Base-by-base conservation (phyloP, 2,113 vertebrate genomes). In the Symphodus melops region DNA sequence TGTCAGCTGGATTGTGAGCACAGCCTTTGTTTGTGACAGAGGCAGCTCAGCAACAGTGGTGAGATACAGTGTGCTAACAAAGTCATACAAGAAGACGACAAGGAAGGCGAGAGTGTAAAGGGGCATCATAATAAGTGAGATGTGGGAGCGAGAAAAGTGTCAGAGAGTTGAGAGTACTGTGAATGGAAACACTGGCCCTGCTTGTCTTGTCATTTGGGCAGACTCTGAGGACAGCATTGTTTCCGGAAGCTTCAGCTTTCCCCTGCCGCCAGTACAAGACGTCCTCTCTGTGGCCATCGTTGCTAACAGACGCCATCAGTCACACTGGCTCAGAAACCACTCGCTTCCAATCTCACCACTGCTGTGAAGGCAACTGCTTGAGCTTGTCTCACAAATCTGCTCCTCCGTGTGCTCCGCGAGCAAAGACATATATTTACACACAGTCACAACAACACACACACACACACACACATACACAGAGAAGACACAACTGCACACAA, bases 321-420 rank as follows among this genome's bases (percentile, higher is more conserved):
- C 92, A 89, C 86, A 88, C 73, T 68, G 83, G 81, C 87, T 92
- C 89, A 86, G 83, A 91, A 90, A 82, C 41, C 88, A 57, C 86
- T 89, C 56, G 76, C 83, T 79, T 85, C 85, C 87, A 89, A 89
- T 91, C 89, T 88, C 90, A 87, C 86, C 86, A 89, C 84, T 87
- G 88, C 89, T 89, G 90, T 87, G 90, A 91, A 89, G 81, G 88
- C 87, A 90, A 92, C 91, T 92, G 91, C 87, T 91, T 74, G 11
- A 80, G 86, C 86, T 84, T 81, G 85, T 88, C 90, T 92, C 88
- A 67, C 85, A 92, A 92, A 92, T 92, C 90, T 89, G 86, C 86
- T 90, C 67, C 86, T 85, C 89, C 65, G 57, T 89, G 90, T 90
- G 86, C 85, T 92, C 85, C 28, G 78, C 69, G 54, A 88, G 86